Evolutionary conservation across 2,888 invertebrate species (phyloP).

Genomic region (Anticlea derivata): DNA sequence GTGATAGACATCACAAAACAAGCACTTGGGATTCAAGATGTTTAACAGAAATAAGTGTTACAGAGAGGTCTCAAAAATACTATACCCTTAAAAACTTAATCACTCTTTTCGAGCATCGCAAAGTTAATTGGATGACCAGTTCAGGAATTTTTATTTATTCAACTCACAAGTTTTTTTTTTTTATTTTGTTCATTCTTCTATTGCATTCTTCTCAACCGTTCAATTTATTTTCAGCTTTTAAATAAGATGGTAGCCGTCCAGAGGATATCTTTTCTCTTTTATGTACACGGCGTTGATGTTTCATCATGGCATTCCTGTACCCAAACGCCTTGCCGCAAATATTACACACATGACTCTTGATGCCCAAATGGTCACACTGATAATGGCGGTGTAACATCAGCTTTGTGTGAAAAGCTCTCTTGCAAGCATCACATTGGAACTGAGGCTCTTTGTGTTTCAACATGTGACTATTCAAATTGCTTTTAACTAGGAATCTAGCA

Average conservation of each 20-base stretch:
- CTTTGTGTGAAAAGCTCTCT: conserved; percentile 58
- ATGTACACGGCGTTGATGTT: conserved; percentile 62
- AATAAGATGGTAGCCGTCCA: conserved; percentile 55
- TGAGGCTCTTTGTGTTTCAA: conserved; percentile 58
- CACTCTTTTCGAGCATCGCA: no score
- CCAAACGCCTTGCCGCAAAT: conserved; percentile 67
- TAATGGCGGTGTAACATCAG: conserved; percentile 53
- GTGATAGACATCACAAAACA: no score
- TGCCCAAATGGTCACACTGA: conserved; percentile 62
- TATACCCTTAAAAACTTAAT: no score
- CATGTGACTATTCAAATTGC: conserved; percentile 63
- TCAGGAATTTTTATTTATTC: no score
- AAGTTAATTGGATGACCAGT: no score
- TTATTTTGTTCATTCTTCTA: no score
- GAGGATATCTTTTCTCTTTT: conserved; percentile 55
- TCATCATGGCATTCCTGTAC: conserved; percentile 66
- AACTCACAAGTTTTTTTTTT: no score
- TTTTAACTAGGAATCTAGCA: conserved; percentile 59
- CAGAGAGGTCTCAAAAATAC: no score
- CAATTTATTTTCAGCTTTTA: conserved; percentile 42
- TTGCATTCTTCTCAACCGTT: no score
- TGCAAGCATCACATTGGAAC: conserved; percentile 59
- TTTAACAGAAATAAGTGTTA: no score
- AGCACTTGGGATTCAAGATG: no score
- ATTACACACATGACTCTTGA: conserved; percentile 63